Percentiles rank a stretch among this genome's conserved stretches.
Evolutionary conservation across 2,888 invertebrate genomes (phyloP).

Genomic region (Eupithecia inturbata): DNA sequence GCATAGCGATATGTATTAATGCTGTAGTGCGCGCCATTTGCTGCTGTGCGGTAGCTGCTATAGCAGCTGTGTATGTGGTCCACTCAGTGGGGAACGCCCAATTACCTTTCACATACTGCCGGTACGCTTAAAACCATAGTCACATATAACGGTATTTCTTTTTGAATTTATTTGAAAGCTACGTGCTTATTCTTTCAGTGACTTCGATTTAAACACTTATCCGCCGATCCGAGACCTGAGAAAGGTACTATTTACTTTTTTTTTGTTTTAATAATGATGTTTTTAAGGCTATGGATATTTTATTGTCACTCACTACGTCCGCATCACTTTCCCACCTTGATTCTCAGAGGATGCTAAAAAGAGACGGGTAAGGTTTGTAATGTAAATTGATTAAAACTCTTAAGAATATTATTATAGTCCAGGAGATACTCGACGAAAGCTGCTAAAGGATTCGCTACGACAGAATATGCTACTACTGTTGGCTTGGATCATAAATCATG

Average conservation of each 20-base stretch:
- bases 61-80: constrained; percentile 63
- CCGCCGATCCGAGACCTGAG: constrained; percentile 47
- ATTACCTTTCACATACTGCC: constrained; percentile 73
- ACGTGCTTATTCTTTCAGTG: constrained; percentile 49
- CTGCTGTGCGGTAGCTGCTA: constrained; percentile 67
- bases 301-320: too few relatives aligned
- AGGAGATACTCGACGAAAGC: constrained; percentile 38
- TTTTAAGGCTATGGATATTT: too few relatives aligned
- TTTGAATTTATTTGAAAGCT: not conserved
- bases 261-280: too few relatives aligned
- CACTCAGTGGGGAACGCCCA: constrained; percentile 62
- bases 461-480: constrained; percentile 41
- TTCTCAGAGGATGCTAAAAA: too few relatives aligned
- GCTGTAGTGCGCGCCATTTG: constrained; percentile 71
- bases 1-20: constrained; percentile 74
- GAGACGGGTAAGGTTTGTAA: too few relatives aligned
- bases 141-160: not conserved
- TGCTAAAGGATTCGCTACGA: constrained; percentile 22
- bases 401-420: constrained; percentile 37
- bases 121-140: constrained; percentile 50
- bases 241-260: not conserved
- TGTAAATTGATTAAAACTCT: not conserved
- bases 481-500: constrained; percentile 48
- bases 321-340: too few relatives aligned
- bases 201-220: constrained; percentile 62